A percentile compares a stretch with the other conserved stretches of the same genome.
Evolutionary conservation across 2,797 vertebrate genomes (phyloP).

Genomic region (Chrysocyon brachyurus): DNA sequence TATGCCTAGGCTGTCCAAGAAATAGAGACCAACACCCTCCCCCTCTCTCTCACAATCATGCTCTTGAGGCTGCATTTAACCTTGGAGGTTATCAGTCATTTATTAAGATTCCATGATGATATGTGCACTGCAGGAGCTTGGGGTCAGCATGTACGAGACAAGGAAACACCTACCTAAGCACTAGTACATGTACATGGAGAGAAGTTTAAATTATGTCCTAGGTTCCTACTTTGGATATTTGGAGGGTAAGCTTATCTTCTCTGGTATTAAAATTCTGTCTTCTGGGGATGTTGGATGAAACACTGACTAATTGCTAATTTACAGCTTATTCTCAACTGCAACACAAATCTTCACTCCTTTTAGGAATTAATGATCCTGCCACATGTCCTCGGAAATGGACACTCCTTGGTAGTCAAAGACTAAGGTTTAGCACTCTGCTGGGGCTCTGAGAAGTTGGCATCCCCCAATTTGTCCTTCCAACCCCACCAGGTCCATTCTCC

Average conservation of each 20-base stretch:
- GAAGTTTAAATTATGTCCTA: neutral
- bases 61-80: neutral
- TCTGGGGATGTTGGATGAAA: neutral
- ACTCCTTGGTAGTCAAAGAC: neutral
- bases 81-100: neutral
- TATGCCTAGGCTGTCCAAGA: neutral
- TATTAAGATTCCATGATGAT: neutral
- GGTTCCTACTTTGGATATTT: neutral
- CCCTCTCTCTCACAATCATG: neutral
- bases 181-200: neutral
- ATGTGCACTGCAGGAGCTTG: neutral
- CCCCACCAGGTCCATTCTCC: neutral
- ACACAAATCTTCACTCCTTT: neutral
- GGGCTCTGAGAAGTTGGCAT: neutral
- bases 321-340: neutral
- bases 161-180: neutral
- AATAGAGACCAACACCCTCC: neutral
- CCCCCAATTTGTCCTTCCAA: neutral
- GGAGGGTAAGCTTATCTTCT: neutral
- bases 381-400: neutral
- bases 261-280: constrained; percentile 2
- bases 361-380: neutral
- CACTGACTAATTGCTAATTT: neutral
- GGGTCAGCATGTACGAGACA: neutral
- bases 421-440: neutral